A percentile compares a stretch with the other conserved stretches of the same genome.
phyloP scores from a whole-genome alignment of 2,113 vertebrate species.

The Oenanthe oenanthe region DNA sequence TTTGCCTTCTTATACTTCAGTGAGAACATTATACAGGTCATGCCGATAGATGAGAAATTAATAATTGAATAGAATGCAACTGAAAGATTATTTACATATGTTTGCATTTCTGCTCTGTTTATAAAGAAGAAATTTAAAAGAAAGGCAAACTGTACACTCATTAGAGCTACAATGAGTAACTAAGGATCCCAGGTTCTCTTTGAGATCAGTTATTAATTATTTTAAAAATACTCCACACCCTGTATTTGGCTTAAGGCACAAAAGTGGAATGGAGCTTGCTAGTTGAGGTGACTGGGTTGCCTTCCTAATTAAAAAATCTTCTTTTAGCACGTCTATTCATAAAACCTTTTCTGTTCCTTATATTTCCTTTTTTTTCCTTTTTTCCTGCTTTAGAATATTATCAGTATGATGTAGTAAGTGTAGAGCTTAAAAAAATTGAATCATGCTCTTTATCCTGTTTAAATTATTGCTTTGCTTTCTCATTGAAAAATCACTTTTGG shows the following conservation, averaged over 20 bases:
- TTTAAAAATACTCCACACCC: background rate
- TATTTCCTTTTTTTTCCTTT: background rate
- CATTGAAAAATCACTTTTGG: slow-evolving; percentile 61
- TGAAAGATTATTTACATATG: background rate
- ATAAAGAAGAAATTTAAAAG: background rate
- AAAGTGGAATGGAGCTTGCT: background rate
- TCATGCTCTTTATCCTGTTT: background rate
- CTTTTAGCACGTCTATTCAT: background rate
- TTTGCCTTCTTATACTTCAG: background rate
- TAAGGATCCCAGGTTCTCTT: background rate
- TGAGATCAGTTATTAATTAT: background rate
- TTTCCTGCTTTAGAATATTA: background rate
- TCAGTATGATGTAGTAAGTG: background rate
- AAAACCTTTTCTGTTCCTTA: background rate
- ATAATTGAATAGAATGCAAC: background rate
- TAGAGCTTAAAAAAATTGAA: background rate
- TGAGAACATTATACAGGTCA: background rate
- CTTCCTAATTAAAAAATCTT: background rate
- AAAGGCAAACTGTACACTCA: background rate
- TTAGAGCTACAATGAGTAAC: background rate
- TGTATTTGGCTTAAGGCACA: background rate
- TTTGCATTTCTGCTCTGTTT: background rate
- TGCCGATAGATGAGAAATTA: background rate
- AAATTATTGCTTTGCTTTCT: background rate
- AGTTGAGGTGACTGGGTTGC: background rate